Conservation (phyloP, 2,797 vertebrate species). For the Rhincodon typus region DNA sequence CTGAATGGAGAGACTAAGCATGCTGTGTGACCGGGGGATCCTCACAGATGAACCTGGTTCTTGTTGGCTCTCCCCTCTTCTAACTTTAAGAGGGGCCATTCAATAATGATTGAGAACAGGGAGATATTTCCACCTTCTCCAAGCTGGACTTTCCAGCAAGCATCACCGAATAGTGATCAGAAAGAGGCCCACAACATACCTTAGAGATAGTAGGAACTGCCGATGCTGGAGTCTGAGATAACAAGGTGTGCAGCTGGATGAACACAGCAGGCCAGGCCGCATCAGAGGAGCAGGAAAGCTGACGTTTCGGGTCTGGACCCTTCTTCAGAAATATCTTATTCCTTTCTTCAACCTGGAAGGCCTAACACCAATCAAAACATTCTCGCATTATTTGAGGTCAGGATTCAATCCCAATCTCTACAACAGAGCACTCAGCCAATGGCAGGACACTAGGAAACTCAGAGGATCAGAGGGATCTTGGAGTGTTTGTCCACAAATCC, state of each 20-base stretch:
- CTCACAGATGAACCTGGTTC: not conserved
- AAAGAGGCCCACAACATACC: not conserved
- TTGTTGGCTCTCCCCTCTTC: not conserved
- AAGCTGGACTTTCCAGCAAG: not conserved
- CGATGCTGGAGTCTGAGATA: too few relatives aligned
- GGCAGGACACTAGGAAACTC: too few relatives aligned
- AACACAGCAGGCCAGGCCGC: too few relatives aligned
- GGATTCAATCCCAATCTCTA: not conserved
- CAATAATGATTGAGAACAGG: not conserved
- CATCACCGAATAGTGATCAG: not conserved
- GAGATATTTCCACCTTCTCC: not conserved
- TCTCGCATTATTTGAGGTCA: not conserved
- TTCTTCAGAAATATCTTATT: too few relatives aligned
- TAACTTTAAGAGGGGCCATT: not conserved
- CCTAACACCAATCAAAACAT: not conserved
- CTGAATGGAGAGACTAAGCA: not conserved
- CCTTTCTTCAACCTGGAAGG: not conserved
- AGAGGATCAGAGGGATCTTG: too few relatives aligned
- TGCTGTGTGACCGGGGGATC: not conserved
- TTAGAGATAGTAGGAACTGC: too few relatives aligned
- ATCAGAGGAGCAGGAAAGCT: too few relatives aligned
- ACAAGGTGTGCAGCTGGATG: too few relatives aligned
- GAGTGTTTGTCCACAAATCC: too few relatives aligned
- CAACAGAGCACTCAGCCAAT: not conserved
- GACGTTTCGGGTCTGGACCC: too few relatives aligned